Base-by-base conservation (phyloP, 2,888 invertebrate species). In the Operophtera brumata region DNA sequence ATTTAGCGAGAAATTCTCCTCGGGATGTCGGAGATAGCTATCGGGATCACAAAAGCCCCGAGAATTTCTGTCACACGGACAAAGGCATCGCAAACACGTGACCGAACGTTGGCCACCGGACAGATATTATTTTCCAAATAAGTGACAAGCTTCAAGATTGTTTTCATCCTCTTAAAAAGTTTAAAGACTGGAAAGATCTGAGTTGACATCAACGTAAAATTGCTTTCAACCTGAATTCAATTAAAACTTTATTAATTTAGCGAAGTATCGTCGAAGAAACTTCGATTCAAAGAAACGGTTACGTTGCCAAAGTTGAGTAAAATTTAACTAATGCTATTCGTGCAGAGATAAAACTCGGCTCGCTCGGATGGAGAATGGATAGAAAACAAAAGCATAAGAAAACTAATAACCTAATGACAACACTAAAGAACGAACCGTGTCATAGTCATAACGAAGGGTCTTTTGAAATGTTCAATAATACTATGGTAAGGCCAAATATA, bases 161-260 rank as follows among this genome's bases (percentile, higher is more conserved):
- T 54, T 49, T 59, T 59, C 35, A 40, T 37, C 39, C 32, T 39
- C 20, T 20, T 20, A 34, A 32, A 46, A 56, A 58, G 54, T 55
- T 20, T 55, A 59, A 61, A 58, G 67, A 64, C 56, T 68, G 64
- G 61, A 70, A 69, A 69, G 61, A 73, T 69, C 63, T 60, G 49
- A 70, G 71, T 76, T 77, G 76, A 77, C 79, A 80, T 78, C 76
- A 61, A 66, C 70, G 73, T 67, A 78, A 82, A 82, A 81, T 83
- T 80, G 75, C 80, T 82, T 78, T 74, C 69, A 73, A 59, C 77
- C 81, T 71, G 75, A 78, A 86, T 87, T 86, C 84, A 86, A 88
- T 88, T 89, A 86, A 89, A 89, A 84, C 84, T 89, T 88, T 85
- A 87, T 86, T 86, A 84, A 88, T 87, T 85, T 84, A 75, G 77